Evolutionary conservation across 2,113 vertebrate species (phyloP).

Genomic region (Periophthalmus modestus): DNA sequence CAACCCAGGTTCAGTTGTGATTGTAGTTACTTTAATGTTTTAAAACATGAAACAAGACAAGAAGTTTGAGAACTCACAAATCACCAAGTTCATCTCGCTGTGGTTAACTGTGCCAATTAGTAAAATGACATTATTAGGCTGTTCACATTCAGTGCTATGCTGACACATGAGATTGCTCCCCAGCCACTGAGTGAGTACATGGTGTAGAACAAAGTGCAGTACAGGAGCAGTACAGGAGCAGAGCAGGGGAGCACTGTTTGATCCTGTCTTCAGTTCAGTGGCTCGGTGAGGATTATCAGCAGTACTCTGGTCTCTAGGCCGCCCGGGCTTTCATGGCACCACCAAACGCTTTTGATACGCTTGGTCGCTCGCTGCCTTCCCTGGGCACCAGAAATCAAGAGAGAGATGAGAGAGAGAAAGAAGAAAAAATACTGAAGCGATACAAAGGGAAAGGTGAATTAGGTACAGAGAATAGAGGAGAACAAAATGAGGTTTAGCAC

Average conservation of each 20-base stretch:
- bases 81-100: too few relatives aligned
- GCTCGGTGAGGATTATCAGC: constrained; percentile 61
- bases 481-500: not conserved
- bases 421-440: constrained; percentile 27
- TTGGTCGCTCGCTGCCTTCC: constrained; percentile 27
- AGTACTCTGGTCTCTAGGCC: constrained; percentile 52
- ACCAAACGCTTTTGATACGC: constrained; percentile 71
- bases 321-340: constrained; percentile 61
- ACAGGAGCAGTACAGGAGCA: constrained; percentile 1
- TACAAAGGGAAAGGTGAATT: not conserved
- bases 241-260: constrained; percentile 33
- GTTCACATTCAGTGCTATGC: constrained; percentile 21
- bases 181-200: constrained; percentile 20
- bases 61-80: too few relatives aligned
- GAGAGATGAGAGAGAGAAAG: constrained; percentile 30
- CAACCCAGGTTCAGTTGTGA: too few relatives aligned
- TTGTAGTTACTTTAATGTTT: too few relatives aligned
- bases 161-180: not conserved
- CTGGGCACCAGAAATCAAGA: constrained; percentile 43
- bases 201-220: constrained; percentile 20
- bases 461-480: not conserved
- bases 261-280: constrained; percentile 54
- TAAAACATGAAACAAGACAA: too few relatives aligned
- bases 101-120: too few relatives aligned
- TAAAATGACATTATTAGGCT: not conserved